These are phyloP conservation scores for Polietes domitor DNA, from an alignment of 2,888 invertebrate species.

Conservation along the genomic window DNA sequence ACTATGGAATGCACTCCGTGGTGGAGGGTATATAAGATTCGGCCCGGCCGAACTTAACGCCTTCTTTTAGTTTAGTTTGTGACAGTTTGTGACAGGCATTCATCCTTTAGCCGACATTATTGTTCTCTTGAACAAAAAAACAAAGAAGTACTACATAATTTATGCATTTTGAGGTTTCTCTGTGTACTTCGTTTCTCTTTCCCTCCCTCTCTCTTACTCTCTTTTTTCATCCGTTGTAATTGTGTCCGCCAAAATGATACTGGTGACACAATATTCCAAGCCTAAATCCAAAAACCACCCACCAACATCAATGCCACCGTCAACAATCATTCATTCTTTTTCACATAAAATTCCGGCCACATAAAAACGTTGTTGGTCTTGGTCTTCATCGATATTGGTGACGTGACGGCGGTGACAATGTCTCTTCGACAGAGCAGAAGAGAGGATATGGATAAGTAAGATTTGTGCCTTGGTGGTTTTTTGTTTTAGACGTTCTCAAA, in stretches of 20 bases:
- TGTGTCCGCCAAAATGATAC: slow-evolving; percentile 51
- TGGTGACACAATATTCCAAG: slow-evolving; percentile 51
- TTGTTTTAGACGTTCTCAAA: background rate
- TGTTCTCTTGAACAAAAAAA: too few relatives aligned
- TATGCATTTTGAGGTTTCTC: slow-evolving; percentile 23
- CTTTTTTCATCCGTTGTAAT: background rate
- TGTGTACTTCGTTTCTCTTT: slow-evolving; percentile 29
- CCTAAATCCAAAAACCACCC: background rate
- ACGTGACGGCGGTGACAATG: background rate
- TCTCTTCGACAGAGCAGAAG: background rate
- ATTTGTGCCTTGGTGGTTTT: background rate
- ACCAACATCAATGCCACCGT: background rate
- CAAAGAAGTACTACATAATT: too few relatives aligned
- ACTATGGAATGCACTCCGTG: too few relatives aligned
- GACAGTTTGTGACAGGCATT: background rate
- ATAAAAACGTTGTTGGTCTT: background rate
- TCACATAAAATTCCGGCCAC: background rate
- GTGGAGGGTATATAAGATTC: too few relatives aligned
- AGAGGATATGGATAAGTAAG: background rate
- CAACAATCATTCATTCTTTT: background rate
- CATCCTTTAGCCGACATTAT: background rate
- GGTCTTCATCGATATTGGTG: background rate
- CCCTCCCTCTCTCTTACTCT: background rate
- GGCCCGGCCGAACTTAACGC: too few relatives aligned
- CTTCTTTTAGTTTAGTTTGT: too few relatives aligned